These are phyloP conservation scores for Drosophila monieri DNA, from an alignment of 2,888 invertebrate species.

Conservation along the genomic window DNA sequence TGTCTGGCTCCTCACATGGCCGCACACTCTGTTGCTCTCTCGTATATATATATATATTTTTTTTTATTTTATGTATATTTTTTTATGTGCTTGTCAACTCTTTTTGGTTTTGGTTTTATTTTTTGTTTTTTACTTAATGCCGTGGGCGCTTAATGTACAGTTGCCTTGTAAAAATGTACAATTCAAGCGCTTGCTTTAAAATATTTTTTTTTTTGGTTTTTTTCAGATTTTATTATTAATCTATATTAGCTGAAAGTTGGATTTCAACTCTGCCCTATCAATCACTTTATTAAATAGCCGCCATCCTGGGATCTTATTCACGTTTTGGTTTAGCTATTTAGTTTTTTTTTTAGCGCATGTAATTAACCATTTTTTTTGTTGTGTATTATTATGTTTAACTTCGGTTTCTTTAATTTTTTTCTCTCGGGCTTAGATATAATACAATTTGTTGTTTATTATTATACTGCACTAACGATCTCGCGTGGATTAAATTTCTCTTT, in stretches of 20 bases:
- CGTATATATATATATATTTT: conserved; percentile 44
- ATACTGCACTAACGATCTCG: conserved; percentile 52
- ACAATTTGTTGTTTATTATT: conserved; percentile 65
- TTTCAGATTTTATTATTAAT: conserved; percentile 43
- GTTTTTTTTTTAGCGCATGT: conserved; percentile 30
- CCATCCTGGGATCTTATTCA: conserved; percentile 33
- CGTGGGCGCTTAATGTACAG: conserved; percentile 77
- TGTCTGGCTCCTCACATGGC: conserved; percentile 25
- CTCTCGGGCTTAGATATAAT: conserved; percentile 71
- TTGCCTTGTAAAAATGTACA: conserved; percentile 78
- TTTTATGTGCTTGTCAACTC: conserved; percentile 51
- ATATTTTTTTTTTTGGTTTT: conserved; percentile 53
- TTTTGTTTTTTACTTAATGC: conserved; percentile 48
- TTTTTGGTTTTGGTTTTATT: conserved; percentile 48
- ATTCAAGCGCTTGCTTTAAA: conserved; percentile 77
- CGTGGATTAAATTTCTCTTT: conserved; percentile 22
- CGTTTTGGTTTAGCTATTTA: conserved; percentile 55
- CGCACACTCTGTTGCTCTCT: conserved; percentile 56
- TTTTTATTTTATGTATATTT: conserved; percentile 42
- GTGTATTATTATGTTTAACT: conserved; percentile 64
- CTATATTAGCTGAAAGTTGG: conserved; percentile 76
- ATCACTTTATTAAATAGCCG: conserved; percentile 71
- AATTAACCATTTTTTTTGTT: conserved; percentile 61
- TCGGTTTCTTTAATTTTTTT: conserved; percentile 39
- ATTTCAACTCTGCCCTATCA: conserved; percentile 52